Evolutionary conservation across 2,113 vertebrate genomes (phyloP), one percentile per base, ranked within the genome.

Genomic region (Cavia aperea): DNA sequence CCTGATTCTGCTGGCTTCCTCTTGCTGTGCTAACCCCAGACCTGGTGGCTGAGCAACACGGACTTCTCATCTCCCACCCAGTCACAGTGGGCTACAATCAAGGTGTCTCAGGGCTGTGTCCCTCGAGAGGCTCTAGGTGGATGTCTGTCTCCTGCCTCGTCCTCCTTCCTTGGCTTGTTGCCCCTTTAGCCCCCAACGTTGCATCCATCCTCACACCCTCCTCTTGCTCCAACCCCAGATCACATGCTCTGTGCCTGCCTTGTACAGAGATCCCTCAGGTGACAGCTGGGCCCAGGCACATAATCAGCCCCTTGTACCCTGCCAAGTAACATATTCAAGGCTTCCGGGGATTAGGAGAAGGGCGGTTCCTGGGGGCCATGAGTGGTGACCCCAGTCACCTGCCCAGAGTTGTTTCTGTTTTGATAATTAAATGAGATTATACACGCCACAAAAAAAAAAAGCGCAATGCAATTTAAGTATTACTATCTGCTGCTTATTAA

Each of bases 1-100:
- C 1, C 60, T 14, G 7, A 26, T 1, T 24, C 15, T 9, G 1
- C 2, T 13, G 0, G 1, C 13, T 21, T 46, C 54, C 29, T 1
- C 7, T 5, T 2, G 39, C 94, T 24, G 5, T 19, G 54, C 21
- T 43, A 4, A 31, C 54, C 65, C 5, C 36, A 54, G 49, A 56
- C 23, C 14, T 0, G 39, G 46, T 0, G 0, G 11, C 56, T 70
- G 31, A 36, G 33, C 79, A 23, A 21, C 62, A 66, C 12, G 14
- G 16, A 46, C 2, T 0, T 62, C 36, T 2, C 0, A 33, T 13
- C 19, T 68, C 4, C 51, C 75, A 23, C 9, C 31, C 56, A 23
- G 36, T 56, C 31, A 12, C 36, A 9, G 7, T 24, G 7, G 8
- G 51, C 88, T 46, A 5, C 14, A 33, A 11, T 9, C n/a, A 23